Evolutionary conservation across 2,113 vertebrate species (phyloP), one percentile per base, ranked within the genome.

Genomic region (Callaeas wilsoni): DNA sequence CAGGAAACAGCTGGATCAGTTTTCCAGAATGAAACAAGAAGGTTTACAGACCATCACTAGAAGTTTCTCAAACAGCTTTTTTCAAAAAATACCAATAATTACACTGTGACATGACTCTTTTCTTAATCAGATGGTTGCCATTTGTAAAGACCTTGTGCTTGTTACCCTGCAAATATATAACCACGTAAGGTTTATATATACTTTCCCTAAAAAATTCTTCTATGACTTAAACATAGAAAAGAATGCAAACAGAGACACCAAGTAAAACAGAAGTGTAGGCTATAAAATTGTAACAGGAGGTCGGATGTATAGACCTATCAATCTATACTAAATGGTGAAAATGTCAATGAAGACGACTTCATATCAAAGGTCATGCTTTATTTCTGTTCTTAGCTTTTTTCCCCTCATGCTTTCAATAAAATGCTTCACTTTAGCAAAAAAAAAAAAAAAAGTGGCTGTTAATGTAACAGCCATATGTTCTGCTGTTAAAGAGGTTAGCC

Each of bases 391-490:
- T 93, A 35, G 29, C 26, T 83, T 96, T 84, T 90, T 84, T 8
- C 32, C 68, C 49, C 81, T 93, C 49, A 76, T 81, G 79, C 71
- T 96, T 97, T 85, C 84, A 94, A 91, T 95, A 95, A 92, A 93
- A 78, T 92, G 74, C 89, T 91, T 81, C 19, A 27, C 32, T 83
- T 85, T 16, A 86, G 29, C 2, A 52, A 30, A 29, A 46, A 27
- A 9, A 32, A 26, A 85, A 67, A 76, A 29, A 53, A 68, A 67
- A 22, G 37, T 19, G 55, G 60, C 37, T 37, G 33, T 68, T 95
- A 95, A 97, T 96, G 84, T 78, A 97, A 55, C 90, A 92, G 92
- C 95, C 95, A 97, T 90, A 89, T 96, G 95, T 95, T 96, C 71
- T 50, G 63, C 71, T 92, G 86, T 80, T 95, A 92, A 91, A 91